Evolutionary conservation across 2,113 vertebrate genomes (phyloP).

Genomic region (Megaptera novaeangliae): DNA sequence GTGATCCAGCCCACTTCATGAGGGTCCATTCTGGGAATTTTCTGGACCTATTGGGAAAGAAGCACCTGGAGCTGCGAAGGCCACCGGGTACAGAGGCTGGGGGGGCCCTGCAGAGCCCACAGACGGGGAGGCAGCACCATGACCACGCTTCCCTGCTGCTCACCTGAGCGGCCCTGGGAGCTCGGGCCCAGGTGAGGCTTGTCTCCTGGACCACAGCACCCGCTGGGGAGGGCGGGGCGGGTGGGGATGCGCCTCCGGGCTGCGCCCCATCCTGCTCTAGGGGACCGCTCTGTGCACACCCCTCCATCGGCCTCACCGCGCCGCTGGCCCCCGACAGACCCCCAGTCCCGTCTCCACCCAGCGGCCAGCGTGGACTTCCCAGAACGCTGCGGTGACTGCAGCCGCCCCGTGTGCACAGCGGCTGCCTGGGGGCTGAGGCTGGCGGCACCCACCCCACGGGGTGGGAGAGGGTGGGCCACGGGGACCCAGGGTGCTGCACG

Average conservation of each 20-base stretch:
- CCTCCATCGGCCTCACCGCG: neutral
- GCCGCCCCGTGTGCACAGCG: too few relatives aligned
- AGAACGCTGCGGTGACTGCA: neutral
- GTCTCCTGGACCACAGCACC: too few relatives aligned
- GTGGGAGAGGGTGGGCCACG: neutral
- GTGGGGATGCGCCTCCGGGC: neutral
- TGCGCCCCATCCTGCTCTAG: neutral
- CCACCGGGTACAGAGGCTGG: neutral
- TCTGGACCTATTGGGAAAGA: neutral
- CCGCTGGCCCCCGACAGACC: neutral
- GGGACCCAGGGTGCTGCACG: rapidly evolving
- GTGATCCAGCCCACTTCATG: neutral
- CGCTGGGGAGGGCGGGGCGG: neutral
- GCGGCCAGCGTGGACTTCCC: neutral
- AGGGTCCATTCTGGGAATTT: neutral
- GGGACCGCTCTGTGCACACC: too few relatives aligned
- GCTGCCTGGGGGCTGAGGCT: neutral
- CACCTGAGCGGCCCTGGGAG: neutral
- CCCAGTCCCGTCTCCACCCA: neutral
- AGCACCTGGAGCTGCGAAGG: neutral
- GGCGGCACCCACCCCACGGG: neutral
- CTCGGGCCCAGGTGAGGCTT: too few relatives aligned
- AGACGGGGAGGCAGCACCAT: neutral
- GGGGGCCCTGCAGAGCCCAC: neutral
- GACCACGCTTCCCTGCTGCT: neutral